A percentile compares a stretch with the other conserved stretches of the same genome.
Evolutionary conservation across 2,888 invertebrate genomes (phyloP).

Genomic region (Phortica okadai): DNA sequence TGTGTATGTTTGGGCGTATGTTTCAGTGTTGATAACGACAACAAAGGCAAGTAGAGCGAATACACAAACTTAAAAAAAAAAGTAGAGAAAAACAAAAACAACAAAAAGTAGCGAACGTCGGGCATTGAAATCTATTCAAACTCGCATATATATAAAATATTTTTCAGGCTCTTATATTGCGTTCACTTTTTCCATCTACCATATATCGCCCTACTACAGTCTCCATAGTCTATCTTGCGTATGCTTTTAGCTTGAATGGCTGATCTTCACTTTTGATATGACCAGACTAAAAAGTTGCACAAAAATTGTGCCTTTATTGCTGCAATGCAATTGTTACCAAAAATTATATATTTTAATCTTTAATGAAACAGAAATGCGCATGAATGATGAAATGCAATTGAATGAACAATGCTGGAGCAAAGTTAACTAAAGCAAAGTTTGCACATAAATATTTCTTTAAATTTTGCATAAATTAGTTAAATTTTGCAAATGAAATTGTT

Average conservation of each 20-base stretch:
- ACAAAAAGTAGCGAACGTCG: background rate
- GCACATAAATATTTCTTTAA: too few species aligned
- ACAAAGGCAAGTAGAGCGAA: conserved; percentile 6
- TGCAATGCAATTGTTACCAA: conserved; percentile 12
- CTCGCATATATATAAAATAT: background rate
- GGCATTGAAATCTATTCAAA: background rate
- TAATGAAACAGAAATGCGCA: conserved; percentile 5
- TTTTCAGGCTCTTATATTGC: background rate
- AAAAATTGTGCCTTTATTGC: background rate
- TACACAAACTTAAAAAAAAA: background rate
- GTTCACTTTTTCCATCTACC: background rate
- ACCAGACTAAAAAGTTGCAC: background rate
- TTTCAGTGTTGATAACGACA: conserved; percentile 15
- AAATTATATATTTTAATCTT: conserved; percentile 14
- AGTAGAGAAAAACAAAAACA: background rate
- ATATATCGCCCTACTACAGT: background rate
- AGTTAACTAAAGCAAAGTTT: too few species aligned
- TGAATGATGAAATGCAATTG: background rate
- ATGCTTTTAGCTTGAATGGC: background rate
- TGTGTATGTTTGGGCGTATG: conserved; percentile 5
- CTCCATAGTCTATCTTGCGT: background rate
- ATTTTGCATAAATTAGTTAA: too few species aligned
- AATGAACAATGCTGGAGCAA: background rate
- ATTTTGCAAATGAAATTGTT: too few species aligned
- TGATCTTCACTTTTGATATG: background rate